phyloP scores from a whole-genome alignment of 2,888 invertebrate genomes.

The Thereva unica region DNA sequence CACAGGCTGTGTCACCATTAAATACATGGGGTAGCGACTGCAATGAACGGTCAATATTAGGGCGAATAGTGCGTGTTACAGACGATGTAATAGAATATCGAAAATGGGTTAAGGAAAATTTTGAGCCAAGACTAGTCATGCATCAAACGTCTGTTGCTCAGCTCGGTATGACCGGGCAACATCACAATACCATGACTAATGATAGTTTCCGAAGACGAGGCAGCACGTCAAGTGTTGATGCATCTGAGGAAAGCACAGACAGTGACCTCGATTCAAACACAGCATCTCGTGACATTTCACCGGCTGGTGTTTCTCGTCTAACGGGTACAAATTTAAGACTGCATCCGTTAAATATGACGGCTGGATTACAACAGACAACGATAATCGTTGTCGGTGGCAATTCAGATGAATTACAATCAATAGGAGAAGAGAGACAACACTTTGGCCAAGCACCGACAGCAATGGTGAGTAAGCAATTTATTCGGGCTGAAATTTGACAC shows the following conservation, averaged over 20 bases:
- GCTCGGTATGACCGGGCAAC: constrained; percentile 42
- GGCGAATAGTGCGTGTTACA: constrained; percentile 89
- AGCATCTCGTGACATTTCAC: constrained; percentile 49
- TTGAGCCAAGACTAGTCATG: constrained; percentile 53
- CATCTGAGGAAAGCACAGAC: constrained; percentile 58
- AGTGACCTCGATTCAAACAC: constrained; percentile 54
- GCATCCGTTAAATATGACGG: constrained; percentile 41
- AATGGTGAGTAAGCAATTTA: constrained; percentile 35
- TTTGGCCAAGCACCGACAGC: constrained; percentile 38
- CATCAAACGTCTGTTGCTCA: constrained; percentile 51
- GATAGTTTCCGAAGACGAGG: constrained; percentile 52
- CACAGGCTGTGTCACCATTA: constrained; percentile 70
- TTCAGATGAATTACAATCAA: constrained; percentile 37
- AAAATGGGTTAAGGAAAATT: constrained; percentile 58
- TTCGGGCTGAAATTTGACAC: neutral
- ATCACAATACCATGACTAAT: constrained; percentile 42
- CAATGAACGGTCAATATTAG: constrained; percentile 71
- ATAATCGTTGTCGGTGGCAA: constrained; percentile 24
- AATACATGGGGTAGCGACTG: constrained; percentile 63
- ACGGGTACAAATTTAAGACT: constrained; percentile 41
- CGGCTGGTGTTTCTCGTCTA: constrained; percentile 42
- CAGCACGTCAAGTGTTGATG: constrained; percentile 57
- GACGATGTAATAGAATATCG: constrained; percentile 82
- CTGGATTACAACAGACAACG: constrained; percentile 39
- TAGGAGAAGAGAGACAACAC: constrained; percentile 38